Percentiles rank a stretch among this genome's conserved stretches.
Conservation (phyloP, 2,797 vertebrate species). For the Peromyscus attwateri region DNA sequence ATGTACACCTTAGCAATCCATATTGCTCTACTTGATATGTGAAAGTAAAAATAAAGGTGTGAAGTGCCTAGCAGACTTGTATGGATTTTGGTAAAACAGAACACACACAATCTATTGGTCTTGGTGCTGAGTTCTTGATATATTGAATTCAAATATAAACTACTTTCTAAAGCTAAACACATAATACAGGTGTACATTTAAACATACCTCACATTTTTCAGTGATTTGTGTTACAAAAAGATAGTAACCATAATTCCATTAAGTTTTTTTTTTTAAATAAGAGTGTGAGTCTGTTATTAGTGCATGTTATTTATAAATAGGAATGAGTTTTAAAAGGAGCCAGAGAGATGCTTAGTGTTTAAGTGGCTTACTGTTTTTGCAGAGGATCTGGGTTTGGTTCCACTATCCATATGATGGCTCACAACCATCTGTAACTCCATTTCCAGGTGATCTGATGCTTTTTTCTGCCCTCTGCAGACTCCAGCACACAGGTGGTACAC, state of each 20-base stretch:
- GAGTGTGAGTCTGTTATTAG: conserved; percentile 13
- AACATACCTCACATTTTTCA: background rate
- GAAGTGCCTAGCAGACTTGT: conserved; percentile 84
- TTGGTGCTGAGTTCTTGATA: conserved; percentile 39
- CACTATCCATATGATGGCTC: too few relatives aligned
- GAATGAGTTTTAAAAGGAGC: background rate
- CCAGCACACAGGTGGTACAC: background rate
- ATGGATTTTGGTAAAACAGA: conserved; percentile 82
- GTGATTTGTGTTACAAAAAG: conserved; percentile 50
- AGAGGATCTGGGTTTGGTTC: background rate
- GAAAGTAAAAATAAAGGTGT: conserved; percentile 89
- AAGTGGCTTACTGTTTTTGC: background rate
- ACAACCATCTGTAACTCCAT: background rate
- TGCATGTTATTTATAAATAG: background rate
- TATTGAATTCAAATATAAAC: conserved; percentile 62
- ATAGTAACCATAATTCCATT: background rate
- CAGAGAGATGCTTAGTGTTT: background rate
- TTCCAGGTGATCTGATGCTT: background rate
- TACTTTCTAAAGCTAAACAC: conserved; percentile 50
- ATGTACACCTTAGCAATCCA: conserved; percentile 84
- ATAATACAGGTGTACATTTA: background rate
- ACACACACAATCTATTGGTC: conserved; percentile 67
- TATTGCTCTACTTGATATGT: conserved; percentile 87
- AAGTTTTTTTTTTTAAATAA: conserved; percentile 12
- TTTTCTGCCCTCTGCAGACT: background rate